phyloP scores from a whole-genome alignment of 1,140 invertebrate species.

The Stenopsyche tienmushanensis region DNA sequence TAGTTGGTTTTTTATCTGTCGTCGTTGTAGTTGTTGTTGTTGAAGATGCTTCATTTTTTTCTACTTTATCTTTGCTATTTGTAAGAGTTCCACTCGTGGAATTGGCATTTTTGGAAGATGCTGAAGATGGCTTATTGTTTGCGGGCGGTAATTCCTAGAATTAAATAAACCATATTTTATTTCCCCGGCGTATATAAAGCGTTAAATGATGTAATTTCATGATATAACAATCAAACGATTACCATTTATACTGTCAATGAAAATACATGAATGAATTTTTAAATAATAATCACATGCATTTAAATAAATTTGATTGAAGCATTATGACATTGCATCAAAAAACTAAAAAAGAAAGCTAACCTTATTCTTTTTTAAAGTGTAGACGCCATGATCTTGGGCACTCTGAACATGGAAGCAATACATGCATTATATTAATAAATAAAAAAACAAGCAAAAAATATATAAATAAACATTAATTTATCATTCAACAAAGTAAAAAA shows the following conservation, averaged over 20 bases:
- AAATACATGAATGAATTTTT: not conserved
- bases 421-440: conserved; percentile 34
- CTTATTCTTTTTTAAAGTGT: conserved; percentile 40
- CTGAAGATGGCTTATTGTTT: conserved; percentile 34
- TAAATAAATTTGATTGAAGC: not conserved
- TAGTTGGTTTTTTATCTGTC: conserved; percentile 37
- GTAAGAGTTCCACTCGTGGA: conserved; percentile 13
- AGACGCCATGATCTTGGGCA: conserved; percentile 37
- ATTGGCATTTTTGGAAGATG: conserved; percentile 16
- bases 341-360: conserved; percentile 34
- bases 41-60: conserved; percentile 31
- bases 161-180: conserved; percentile 5
- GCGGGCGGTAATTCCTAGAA: conserved; percentile 33
- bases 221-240: not conserved
- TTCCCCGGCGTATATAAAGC: no score
- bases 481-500: conserved; percentile 18
- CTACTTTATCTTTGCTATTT: conserved; percentile 32
- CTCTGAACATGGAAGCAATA: conserved; percentile 32
- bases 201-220: not conserved
- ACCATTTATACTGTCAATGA: not conserved
- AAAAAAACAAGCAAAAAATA: conserved; percentile 31
- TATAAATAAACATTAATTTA: conserved; percentile 9
- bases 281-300: no score
- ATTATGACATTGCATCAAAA: not conserved
- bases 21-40: conserved; percentile 2